Conservation (phyloP, 2,113 vertebrate species). For the Alosa alosa region DNA sequence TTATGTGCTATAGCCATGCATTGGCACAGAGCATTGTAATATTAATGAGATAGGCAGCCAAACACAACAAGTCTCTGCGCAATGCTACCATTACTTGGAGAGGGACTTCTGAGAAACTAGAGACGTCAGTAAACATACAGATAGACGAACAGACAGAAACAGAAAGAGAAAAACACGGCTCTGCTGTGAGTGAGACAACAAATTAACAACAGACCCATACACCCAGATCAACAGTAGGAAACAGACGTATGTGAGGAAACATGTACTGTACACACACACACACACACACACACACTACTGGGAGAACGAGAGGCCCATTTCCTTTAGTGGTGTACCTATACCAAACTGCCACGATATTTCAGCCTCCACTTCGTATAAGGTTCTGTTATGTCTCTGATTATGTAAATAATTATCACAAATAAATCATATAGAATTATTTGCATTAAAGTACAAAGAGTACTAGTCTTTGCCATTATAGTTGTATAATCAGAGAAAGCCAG, state of each 20-base stretch:
- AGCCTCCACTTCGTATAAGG: not conserved
- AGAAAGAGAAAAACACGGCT: not conserved
- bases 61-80: too few species aligned
- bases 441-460: not conserved
- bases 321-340: not conserved
- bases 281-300: not conserved
- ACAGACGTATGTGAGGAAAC: not conserved
- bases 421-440: not conserved
- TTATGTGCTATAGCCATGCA: too few species aligned
- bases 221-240: not conserved
- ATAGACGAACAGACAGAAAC: slow-evolving; percentile 14
- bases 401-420: not conserved
- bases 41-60: too few species aligned
- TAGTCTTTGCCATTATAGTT: not conserved
- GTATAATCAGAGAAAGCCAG: not conserved
- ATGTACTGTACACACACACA: not conserved
- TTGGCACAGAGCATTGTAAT: not conserved
- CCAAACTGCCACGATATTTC: not conserved
- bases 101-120: not conserved
- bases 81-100: too few species aligned
- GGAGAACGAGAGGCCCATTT: not conserved
- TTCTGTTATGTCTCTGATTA: not conserved
- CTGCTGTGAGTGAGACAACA: not conserved
- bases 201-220: not conserved
- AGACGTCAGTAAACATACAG: not conserved